Percentiles rank a stretch among this genome's conserved stretches.
Evolutionary conservation across 1,140 invertebrate species (phyloP).

Genomic region (Drosophila trapezifrons): DNA sequence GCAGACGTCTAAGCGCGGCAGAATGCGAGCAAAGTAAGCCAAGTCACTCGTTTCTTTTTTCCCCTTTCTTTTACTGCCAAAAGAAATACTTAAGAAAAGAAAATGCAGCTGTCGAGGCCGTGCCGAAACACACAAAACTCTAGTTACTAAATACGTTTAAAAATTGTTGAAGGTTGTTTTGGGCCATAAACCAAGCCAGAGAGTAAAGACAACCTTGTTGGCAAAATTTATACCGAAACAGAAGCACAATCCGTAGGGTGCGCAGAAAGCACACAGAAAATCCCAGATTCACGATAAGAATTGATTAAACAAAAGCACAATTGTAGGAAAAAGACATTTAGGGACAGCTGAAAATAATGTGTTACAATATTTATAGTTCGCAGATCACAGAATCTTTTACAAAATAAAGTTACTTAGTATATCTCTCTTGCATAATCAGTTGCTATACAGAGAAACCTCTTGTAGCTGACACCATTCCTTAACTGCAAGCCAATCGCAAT

Average conservation of each 20-base stretch:
- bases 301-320: conserved; percentile 45
- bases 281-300: conserved; percentile 11
- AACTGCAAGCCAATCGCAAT: not conserved
- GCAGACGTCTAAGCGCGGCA: conserved; percentile 52
- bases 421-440: not conserved
- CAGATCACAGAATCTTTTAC: not conserved
- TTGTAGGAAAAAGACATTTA: no score
- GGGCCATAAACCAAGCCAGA: not conserved
- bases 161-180: conserved; percentile 32
- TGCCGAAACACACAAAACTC: conserved; percentile 11
- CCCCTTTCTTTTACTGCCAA: conserved; percentile 12
- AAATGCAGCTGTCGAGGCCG: conserved; percentile 43
- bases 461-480: not conserved
- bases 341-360: not conserved
- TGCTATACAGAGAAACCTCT: not conserved
- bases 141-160: conserved; percentile 21
- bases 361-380: not conserved
- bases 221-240: conserved; percentile 1
- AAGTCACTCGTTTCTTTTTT: conserved; percentile 30
- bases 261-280: no score
- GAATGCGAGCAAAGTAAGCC: conserved; percentile 62
- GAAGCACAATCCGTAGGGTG: not conserved
- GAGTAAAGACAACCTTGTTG: not conserved
- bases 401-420: not conserved
- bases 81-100: conserved; percentile 47